Evolutionary conservation across 1,140 invertebrate genomes (phyloP), one percentile per base, ranked within the genome.

Genomic region (Danaus melanippus): DNA sequence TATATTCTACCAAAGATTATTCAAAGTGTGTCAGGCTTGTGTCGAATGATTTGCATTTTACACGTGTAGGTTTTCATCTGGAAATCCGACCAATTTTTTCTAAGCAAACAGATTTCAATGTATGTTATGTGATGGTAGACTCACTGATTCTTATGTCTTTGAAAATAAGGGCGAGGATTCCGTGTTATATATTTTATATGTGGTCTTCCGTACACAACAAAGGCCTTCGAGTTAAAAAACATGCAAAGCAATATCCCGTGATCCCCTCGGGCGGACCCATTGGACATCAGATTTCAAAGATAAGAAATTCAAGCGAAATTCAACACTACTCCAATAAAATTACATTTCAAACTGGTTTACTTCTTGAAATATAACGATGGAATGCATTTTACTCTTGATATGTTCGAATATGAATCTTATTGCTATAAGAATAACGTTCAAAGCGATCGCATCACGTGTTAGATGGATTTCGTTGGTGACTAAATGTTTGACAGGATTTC

Each of bases 191-290:
- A 43, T 10, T 5, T 10, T 12, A 17, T 41, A 21, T 51, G 44
- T 46, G n/a, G 42, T 39, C 43, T 58, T 17, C 15, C 50, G 57
- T 62, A 46, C 50, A 44, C 50, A 45, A 68, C 59, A 71, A 71
- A 62, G 53, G 61, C 50, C 50, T 56, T 42, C 56, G 54, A 53
- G 46, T 60, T 56, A 67, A 71, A 74, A 73, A 71, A 65, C 65
- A 62, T 63, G 51, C 64, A 62, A 62, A 60, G 67, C 69, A 76
- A 69, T 76, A 76, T 71, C 60, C 62, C 64, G 60, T 64, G 69
- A 62, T 60, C 61, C 70, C 68, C 71, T 64, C 53, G 63, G 66
- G 66, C 66, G 60, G 59, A 57, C 61, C 53, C 60, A 69, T 71
- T 69, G 60, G 66, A 69, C 67, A 67, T 70, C 62, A 60, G 65